These are phyloP conservation scores for Trichechus manatus DNA, from an alignment of 2,113 vertebrate species.

Conservation along the genomic window DNA sequence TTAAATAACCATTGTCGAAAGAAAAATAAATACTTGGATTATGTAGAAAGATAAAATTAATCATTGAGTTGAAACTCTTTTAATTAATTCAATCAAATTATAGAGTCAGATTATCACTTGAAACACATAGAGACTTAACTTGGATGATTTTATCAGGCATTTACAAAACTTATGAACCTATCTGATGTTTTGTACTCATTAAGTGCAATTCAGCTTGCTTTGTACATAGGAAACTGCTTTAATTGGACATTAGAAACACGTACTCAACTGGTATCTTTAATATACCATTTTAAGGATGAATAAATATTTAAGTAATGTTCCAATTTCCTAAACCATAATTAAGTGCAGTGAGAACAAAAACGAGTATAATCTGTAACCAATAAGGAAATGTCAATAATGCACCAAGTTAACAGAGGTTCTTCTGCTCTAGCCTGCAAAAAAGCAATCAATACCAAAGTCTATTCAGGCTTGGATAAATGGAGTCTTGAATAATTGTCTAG, in stretches of 20 bases:
- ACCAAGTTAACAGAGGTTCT: neutral
- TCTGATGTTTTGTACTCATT: neutral
- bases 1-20: neutral
- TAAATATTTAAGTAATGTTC: neutral
- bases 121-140: neutral
- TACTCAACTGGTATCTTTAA: neutral
- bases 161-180: neutral
- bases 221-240: neutral
- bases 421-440: conserved; percentile 12
- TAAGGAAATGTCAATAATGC: conserved; percentile 49
- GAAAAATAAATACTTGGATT: conserved; percentile 13
- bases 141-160: neutral
- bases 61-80: neutral
- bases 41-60: conserved; percentile 47
- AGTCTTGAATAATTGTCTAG: conserved; percentile 67
- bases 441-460: conserved; percentile 67
- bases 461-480: conserved; percentile 52
- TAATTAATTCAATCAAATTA: conserved; percentile 35
- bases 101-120: neutral
- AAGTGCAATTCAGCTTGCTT: neutral
- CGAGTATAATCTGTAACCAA: conserved; percentile 23
- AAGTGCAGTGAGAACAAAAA: conserved; percentile 60
- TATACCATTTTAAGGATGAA: neutral
- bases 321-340: conserved; percentile 41
- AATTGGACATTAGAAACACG: neutral